A percentile compares a stretch with the other conserved stretches of the same genome.
Conservation (phyloP, 1,140 invertebrate genomes). For the Cotesia typhae region DNA sequence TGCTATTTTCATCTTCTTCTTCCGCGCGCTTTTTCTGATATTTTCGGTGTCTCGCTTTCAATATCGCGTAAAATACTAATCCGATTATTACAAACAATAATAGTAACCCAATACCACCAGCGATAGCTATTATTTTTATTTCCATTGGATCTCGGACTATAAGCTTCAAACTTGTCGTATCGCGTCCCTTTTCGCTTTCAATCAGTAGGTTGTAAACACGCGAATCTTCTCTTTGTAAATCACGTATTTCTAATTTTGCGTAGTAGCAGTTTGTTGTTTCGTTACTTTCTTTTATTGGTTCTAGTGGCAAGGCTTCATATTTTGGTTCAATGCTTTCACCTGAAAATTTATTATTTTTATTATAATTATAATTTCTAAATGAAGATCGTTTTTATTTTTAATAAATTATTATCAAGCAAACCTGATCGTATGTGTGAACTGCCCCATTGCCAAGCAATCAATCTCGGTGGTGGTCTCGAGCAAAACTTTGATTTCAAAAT, state of each 20-base stretch:
- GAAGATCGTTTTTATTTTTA: too few species aligned
- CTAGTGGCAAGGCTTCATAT: slow-evolving; percentile 59
- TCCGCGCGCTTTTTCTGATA: slow-evolving; percentile 56
- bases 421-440: slow-evolving; percentile 62
- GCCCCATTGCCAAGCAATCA: slow-evolving; percentile 64
- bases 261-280: slow-evolving; percentile 61
- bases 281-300: slow-evolving; percentile 59
- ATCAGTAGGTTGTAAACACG: slow-evolving; percentile 59
- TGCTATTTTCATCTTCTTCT: slow-evolving; percentile 59
- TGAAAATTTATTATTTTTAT: slow-evolving; percentile 36
- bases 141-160: slow-evolving; percentile 59
- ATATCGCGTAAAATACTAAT: slow-evolving; percentile 50
- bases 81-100: slow-evolving; percentile 55
- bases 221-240: slow-evolving; percentile 59
- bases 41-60: slow-evolving; percentile 52
- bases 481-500: slow-evolving; percentile 58
- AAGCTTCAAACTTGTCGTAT: slow-evolving; percentile 58
- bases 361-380: neutral
- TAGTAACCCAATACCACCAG: slow-evolving; percentile 54
- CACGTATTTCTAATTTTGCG: slow-evolving; percentile 61
- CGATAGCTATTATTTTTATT: slow-evolving; percentile 57
- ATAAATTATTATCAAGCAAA: slow-evolving; percentile 38
- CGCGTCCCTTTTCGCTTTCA: slow-evolving; percentile 60
- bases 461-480: slow-evolving; percentile 58
- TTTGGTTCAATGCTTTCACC: slow-evolving; percentile 60